These are phyloP conservation scores for Cybosia mesomella DNA, from an alignment of 2,888 invertebrate species.

Conservation along the genomic window DNA sequence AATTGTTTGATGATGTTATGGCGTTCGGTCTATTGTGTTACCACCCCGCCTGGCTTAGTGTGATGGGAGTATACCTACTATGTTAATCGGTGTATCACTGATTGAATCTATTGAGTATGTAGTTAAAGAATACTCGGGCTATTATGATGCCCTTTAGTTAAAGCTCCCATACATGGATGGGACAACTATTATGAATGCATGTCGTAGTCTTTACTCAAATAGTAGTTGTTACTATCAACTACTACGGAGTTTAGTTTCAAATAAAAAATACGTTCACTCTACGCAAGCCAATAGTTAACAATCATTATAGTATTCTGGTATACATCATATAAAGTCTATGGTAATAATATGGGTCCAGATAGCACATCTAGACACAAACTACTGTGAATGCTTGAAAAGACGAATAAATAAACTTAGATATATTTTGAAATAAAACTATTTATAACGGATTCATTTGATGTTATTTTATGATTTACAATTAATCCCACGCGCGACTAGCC, in stretches of 20 bases:
- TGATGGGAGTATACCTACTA: slow-evolving; percentile 80
- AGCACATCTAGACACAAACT: too few species aligned
- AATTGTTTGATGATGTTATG: slow-evolving; percentile 86
- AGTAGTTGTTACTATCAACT: background rate
- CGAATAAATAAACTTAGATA: too few species aligned
- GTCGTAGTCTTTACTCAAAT: slow-evolving; percentile 16
- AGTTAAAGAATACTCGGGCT: slow-evolving; percentile 59
- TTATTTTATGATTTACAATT: too few species aligned
- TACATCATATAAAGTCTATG: too few species aligned
- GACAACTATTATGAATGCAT: slow-evolving; percentile 26
- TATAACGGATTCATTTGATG: too few species aligned
- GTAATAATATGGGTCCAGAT: too few species aligned
- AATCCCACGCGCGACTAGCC: too few species aligned
- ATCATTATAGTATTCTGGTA: too few species aligned
- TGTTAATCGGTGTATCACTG: slow-evolving; percentile 78
- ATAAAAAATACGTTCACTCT: background rate
- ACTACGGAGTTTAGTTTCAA: too few species aligned
- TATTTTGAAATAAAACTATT: too few species aligned
- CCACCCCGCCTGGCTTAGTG: slow-evolving; percentile 76
- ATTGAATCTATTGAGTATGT: slow-evolving; percentile 77
- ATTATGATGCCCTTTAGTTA: slow-evolving; percentile 49
- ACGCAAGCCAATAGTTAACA: too few species aligned
- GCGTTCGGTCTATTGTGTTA: slow-evolving; percentile 72
- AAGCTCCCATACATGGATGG: slow-evolving; percentile 40
- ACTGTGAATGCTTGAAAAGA: too few species aligned